Percentiles rank a stretch among this genome's conserved stretches.
Conservation (phyloP, 2,888 invertebrate species). For the Falcaria lacertinaria region DNA sequence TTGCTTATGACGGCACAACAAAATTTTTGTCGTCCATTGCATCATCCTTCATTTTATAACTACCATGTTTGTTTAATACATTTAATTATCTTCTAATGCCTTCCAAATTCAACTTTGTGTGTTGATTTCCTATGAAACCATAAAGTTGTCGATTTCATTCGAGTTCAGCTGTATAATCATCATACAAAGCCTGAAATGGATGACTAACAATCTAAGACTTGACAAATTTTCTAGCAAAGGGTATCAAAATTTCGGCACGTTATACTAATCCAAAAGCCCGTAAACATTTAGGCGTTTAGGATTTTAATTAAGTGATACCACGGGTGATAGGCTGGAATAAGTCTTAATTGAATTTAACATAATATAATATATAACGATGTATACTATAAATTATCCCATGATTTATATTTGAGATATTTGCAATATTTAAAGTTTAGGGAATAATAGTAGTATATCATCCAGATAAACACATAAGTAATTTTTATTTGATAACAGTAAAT, state of each 20-base stretch:
- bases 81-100: conserved; percentile 1
- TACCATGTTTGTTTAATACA: neutral
- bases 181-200: conserved; percentile 4
- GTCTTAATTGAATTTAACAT: neutral
- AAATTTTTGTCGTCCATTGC: neutral
- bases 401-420: too few species aligned
- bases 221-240: conserved; percentile 13
- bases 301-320: neutral
- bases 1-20: neutral
- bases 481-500: too few species aligned
- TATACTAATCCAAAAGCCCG: conserved; percentile 6
- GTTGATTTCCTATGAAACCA: neutral
- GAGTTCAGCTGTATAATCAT: neutral
- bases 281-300: neutral
- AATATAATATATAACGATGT: too few species aligned
- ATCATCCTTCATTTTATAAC: neutral
- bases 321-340: too few species aligned
- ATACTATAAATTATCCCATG: too few species aligned
- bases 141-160: neutral
- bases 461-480: too few species aligned
- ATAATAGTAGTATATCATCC: too few species aligned
- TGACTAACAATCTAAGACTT: conserved; percentile 5
- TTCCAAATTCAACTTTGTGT: neutral
- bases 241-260: conserved; percentile 17
- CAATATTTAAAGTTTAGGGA: too few species aligned